A percentile compares a stretch with the other conserved stretches of the same genome.
phyloP scores from a whole-genome alignment of 1,140 invertebrate genomes.

The Drosophila azteca region DNA sequence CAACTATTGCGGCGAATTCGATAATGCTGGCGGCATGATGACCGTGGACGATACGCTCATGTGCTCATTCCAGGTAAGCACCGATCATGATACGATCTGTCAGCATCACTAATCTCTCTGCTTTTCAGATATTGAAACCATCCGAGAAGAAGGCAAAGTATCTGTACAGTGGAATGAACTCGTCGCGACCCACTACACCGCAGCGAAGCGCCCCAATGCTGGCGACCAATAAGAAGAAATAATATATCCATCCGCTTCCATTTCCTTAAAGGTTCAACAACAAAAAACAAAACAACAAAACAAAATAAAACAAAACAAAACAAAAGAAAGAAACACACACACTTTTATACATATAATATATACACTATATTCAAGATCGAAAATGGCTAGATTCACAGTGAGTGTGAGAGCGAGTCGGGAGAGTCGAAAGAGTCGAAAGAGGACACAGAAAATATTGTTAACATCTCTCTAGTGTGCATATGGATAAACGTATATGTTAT shows the following conservation, averaged over 20 bases:
- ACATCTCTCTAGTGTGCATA: constrained; percentile 3
- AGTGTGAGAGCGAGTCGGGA: too few relatives aligned
- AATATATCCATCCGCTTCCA: constrained; percentile 85
- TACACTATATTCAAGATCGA: background rate
- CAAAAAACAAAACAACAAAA: constrained; percentile 29
- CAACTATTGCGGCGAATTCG: constrained; percentile 95
- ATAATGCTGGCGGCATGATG: constrained; percentile 99
- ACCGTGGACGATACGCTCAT: constrained; percentile 99
- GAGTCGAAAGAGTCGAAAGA: background rate
- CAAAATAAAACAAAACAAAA: constrained; percentile 33
- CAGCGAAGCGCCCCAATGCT: constrained; percentile 89
- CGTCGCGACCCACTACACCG: constrained; percentile 92
- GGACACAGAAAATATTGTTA: background rate
- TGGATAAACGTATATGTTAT: constrained; percentile 19
- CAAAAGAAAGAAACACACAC: constrained; percentile 42
- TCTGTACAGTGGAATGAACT: constrained; percentile 95
- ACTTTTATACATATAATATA: constrained; percentile 67
- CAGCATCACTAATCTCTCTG: background rate
- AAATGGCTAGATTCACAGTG: background rate
- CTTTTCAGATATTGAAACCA: constrained; percentile 96
- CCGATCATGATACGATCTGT: too few relatives aligned
- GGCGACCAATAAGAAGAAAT: constrained; percentile 90
- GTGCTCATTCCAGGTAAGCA: constrained; percentile 94
- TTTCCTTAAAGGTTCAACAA: constrained; percentile 83
- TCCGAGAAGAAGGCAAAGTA: constrained; percentile 99